Evolutionary conservation across 2,113 vertebrate genomes (phyloP), one percentile per base, ranked within the genome.

Genomic region (Silurus meridionalis): DNA sequence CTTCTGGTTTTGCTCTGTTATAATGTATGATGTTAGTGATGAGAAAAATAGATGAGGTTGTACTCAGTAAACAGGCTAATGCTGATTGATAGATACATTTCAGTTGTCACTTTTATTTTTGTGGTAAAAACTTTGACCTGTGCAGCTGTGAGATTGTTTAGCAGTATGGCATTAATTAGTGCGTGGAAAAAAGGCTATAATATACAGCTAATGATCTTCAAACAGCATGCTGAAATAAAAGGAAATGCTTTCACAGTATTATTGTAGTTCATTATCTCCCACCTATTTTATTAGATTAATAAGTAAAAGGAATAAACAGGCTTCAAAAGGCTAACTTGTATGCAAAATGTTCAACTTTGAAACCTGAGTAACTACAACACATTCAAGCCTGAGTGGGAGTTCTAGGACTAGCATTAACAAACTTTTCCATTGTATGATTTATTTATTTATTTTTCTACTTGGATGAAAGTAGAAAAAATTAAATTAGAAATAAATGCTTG

Each of bases 351-450:
- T 81, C 19, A 37, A 37, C 37, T 37, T 10, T 64, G 46, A n/a
- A 52, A 82, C 6, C 6, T 48, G 15, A 72, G 17, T 52, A n/a
- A 75, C 72, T 23, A 11, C 11, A 50, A 23, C 9, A n/a, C 48
- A 75, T 25, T 63, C 63, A n/a, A 28, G 46, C 21, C 23, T 28
- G 50, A 53, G 58, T 63, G 5, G 53, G 15, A 60, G 46, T 67
- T 87, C 63, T 14, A 83, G 37, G 67, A 25, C 48, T 46, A 57
- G 61, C 58, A 19, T 37, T 64, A 64, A 57, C 60, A 84, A 88
- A 86, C 53, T 92, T 93, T 92, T 91, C 89, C 93, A 91, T 93
- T 92, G 90, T 86, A 85, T 80, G 78, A 79, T 88, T 89, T 88
- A 87, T 75, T 52, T 19, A 52, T 1, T 74, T 37, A 37, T 37